A percentile compares a stretch with the other conserved stretches of the same genome.
phyloP scores from a whole-genome alignment of 2,113 vertebrate species.

The Aspidoscelis tigris region DNA sequence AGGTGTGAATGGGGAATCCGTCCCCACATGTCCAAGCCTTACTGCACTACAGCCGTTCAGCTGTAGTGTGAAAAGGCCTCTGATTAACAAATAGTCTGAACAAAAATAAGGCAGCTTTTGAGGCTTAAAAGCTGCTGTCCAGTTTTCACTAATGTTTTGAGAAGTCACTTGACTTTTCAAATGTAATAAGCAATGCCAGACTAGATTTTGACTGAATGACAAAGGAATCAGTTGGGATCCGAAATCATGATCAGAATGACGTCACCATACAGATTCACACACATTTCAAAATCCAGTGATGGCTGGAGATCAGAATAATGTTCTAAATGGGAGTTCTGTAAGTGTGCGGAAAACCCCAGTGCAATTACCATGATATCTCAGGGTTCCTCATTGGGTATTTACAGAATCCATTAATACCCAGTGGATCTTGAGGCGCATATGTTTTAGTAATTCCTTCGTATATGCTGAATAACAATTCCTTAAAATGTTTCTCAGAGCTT shows the following conservation, averaged over 20 bases:
- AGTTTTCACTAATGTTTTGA: not conserved
- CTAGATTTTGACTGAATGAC: not conserved
- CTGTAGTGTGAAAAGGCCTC: no score
- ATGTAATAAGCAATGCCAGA: not conserved
- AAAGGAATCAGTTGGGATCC: not conserved
- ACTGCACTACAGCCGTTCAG: no score
- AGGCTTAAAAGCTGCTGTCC: not conserved
- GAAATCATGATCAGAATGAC: constrained; percentile 26
- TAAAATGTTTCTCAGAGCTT: constrained; percentile 28
- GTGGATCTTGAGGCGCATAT: constrained; percentile 2
- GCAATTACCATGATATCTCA: not conserved
- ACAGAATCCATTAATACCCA: constrained; percentile 37
- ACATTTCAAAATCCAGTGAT: not conserved
- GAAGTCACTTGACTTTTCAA: not conserved
- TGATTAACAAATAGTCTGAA: not conserved
- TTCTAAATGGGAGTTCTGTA: not conserved
- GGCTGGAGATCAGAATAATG: not conserved
- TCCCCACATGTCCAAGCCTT: no score
- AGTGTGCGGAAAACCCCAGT: not conserved
- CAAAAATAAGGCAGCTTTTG: not conserved
- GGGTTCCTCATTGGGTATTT: not conserved
- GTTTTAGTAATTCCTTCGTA: constrained; percentile 35
- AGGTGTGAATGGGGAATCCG: no score
- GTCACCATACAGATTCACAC: not conserved
- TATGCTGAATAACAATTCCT: not conserved